Evolutionary conservation across 2,113 vertebrate genomes (phyloP).

Genomic region (Neomonachus schauinslandi): DNA sequence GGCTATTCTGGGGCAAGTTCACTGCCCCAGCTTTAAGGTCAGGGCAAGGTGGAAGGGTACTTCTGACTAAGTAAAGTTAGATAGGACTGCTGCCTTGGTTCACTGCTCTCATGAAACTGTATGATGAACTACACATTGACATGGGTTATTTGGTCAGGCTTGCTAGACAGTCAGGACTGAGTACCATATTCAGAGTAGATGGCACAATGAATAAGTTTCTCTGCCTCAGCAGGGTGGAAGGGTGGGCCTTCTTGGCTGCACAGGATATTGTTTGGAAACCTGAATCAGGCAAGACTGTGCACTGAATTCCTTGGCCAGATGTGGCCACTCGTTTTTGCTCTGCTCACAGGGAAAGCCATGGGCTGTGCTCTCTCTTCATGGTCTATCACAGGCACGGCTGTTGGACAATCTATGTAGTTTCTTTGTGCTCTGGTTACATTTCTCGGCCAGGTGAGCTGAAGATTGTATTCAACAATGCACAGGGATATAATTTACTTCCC

Average conservation of each 20-base stretch:
- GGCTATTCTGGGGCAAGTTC: not conserved
- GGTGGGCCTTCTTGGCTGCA: not conserved
- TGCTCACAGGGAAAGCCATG: not conserved
- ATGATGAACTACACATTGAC: not conserved
- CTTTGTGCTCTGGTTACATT: not conserved
- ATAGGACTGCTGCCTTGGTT: not conserved
- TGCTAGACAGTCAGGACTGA: not conserved
- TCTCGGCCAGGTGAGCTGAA: not conserved
- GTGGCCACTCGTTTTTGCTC: not conserved
- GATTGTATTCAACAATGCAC: not conserved
- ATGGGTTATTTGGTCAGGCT: not conserved
- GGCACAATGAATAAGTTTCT: not conserved
- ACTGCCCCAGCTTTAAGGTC: not conserved
- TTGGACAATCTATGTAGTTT: not conserved
- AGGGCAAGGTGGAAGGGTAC: too few relatives aligned
- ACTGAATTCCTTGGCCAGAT: not conserved
- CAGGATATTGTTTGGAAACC: not conserved
- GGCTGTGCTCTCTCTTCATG: not conserved
- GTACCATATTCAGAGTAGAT: not conserved
- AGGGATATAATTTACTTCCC: not conserved
- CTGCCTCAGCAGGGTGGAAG: not conserved
- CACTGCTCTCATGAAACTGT: not conserved
- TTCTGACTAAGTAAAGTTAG: not conserved
- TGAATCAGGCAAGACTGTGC: not conserved
- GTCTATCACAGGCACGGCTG: not conserved